Percentiles rank a stretch among this genome's conserved stretches.
phyloP scores from a whole-genome alignment of 2,797 vertebrate genomes.

The Muscicapa striata region DNA sequence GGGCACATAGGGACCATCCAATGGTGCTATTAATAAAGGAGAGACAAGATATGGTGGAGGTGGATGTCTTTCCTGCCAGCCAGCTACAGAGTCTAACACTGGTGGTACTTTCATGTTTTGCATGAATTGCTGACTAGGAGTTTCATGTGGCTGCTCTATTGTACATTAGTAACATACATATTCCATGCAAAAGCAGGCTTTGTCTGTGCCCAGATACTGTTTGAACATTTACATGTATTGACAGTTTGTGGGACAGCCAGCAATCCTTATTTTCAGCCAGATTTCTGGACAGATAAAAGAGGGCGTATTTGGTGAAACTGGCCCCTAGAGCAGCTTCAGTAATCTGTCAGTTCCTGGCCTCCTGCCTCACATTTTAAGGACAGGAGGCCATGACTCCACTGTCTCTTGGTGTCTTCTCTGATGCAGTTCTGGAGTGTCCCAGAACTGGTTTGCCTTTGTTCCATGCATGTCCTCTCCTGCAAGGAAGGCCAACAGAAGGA shows the following conservation, averaged over 20 bases:
- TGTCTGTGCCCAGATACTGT: neutral
- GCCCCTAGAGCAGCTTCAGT: neutral
- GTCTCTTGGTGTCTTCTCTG: neutral
- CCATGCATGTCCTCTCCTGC: neutral
- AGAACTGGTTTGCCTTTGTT: neutral
- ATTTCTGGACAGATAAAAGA: neutral
- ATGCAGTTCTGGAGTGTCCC: neutral
- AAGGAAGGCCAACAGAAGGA: neutral
- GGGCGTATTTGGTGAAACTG: neutral
- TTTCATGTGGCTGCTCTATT: neutral
- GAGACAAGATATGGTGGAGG: neutral
- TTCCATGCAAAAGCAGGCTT: neutral
- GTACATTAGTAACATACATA: accelerated
- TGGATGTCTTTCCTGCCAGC: neutral
- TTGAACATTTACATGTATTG: neutral
- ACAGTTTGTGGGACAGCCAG: neutral
- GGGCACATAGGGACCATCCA: neutral
- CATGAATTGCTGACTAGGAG: neutral
- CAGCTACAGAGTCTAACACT: neutral
- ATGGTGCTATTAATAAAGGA: neutral
- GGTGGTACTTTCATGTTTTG: neutral
- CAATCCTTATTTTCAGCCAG: neutral
- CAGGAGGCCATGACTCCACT: neutral
- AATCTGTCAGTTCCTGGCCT: neutral
- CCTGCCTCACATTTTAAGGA: neutral